A percentile compares a stretch with the other conserved stretches of the same genome.
Evolutionary conservation across 2,797 vertebrate genomes (phyloP).

Genomic region (Potorous gilbertii): DNA sequence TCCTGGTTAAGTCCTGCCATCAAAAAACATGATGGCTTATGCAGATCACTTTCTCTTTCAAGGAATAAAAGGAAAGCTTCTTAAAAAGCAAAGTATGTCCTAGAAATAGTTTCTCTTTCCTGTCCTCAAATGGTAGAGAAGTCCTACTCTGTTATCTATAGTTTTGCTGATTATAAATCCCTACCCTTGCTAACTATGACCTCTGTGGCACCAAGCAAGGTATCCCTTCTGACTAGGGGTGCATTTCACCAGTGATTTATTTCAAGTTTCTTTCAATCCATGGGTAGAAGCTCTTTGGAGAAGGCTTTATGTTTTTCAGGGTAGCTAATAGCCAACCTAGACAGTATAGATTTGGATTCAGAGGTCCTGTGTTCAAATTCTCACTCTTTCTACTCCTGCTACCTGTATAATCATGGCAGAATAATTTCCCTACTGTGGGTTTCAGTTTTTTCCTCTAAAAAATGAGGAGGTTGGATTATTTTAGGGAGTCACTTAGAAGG

Average conservation of each 20-base stretch:
- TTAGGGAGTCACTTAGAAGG: neutral
- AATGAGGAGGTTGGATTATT: neutral
- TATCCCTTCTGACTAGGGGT: neutral
- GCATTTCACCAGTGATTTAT: neutral
- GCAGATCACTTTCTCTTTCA: neutral
- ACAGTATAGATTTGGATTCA: neutral
- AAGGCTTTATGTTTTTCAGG: neutral
- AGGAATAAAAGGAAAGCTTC: neutral
- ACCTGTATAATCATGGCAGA: neutral
- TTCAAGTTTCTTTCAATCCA: neutral
- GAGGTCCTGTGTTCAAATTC: neutral
- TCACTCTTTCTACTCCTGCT: neutral
- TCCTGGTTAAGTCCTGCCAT: neutral
- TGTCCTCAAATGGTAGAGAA: neutral
- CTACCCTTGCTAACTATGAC: neutral
- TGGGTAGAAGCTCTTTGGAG: neutral
- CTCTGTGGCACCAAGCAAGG: neutral
- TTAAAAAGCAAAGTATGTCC: neutral
- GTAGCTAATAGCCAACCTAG: neutral
- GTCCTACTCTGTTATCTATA: neutral
- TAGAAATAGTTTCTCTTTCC: neutral
- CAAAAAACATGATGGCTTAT: neutral
- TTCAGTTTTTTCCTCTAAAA: neutral
- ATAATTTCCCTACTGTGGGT: neutral
- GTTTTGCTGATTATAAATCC: neutral